Conservation (phyloP, 2,888 invertebrate genomes). For the Drosophila glabriapex region DNA sequence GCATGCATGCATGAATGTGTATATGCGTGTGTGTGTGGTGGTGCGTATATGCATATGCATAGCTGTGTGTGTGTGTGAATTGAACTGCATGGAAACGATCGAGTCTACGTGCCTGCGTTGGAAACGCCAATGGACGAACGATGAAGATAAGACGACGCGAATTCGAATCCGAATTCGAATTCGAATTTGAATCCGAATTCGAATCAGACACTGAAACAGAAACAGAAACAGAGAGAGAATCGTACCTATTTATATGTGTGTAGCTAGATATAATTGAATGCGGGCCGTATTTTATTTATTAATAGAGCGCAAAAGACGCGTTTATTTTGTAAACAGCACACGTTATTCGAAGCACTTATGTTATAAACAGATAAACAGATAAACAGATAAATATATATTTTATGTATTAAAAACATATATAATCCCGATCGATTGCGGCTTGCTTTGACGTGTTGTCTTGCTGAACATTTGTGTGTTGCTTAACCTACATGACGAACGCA, state of each 20-base stretch:
- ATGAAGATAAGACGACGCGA: slow-evolving; percentile 26
- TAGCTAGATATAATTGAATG: slow-evolving; percentile 6
- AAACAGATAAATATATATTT: background rate
- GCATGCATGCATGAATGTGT: background rate
- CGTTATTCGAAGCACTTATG: slow-evolving; percentile 10
- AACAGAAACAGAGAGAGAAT: background rate
- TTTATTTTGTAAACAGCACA: slow-evolving; percentile 3
- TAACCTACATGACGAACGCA: slow-evolving; percentile 48
- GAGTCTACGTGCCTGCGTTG: slow-evolving; percentile 70
- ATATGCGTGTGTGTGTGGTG: background rate
- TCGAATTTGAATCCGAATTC: slow-evolving; percentile 24
- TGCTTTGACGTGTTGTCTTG: slow-evolving; percentile 78
- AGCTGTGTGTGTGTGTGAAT: slow-evolving; percentile 4
- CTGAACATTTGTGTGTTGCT: slow-evolving; percentile 77
- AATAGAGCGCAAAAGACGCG: slow-evolving; percentile 28
- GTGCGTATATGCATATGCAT: background rate
- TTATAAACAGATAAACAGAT: background rate
- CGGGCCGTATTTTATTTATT: slow-evolving; percentile 20
- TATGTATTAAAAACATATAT: slow-evolving; percentile 19
- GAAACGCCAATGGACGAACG: slow-evolving; percentile 69
- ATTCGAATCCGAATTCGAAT: slow-evolving; percentile 27
- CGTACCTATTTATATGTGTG: background rate
- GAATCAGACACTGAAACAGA: slow-evolving; percentile 21
- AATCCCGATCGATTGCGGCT: slow-evolving; percentile 60
- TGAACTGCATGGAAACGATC: slow-evolving; percentile 51